Conservation (phyloP, 2,888 invertebrate genomes). For the Habrosyne pyritoides region DNA sequence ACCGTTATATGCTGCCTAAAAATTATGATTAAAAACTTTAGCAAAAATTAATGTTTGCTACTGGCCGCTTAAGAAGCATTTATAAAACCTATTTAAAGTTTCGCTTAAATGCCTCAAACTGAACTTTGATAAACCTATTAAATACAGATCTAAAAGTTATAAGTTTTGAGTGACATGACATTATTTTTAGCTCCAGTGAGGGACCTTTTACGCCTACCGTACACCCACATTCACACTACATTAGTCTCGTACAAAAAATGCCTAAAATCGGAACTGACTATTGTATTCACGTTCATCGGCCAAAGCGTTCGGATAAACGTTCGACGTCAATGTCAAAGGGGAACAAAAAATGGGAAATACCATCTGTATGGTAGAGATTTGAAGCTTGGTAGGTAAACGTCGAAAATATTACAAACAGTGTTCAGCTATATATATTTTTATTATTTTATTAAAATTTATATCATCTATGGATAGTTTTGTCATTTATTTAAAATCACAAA, state of each 20-base stretch:
- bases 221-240: background rate
- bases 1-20: no score
- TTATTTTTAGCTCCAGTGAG: background rate
- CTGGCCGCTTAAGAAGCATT: no score
- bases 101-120: no score
- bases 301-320: background rate
- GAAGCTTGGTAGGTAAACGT: background rate
- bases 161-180: background rate
- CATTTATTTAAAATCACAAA: no score
- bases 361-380: background rate
- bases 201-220: background rate
- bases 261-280: conserved; percentile 7
- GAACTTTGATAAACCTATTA: background rate
- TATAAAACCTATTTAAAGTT: no score
- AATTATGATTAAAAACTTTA: no score
- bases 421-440: no score
- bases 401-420: background rate
- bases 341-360: background rate
- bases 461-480: no score
- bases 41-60: no score
- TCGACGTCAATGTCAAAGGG: background rate
- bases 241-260: conserved; percentile 5
- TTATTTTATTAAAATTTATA: no score
- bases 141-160: background rate
- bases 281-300: background rate